Evolutionary conservation across 92 coral and sea anemone genomes (phyloP), one percentile per base, ranked within the genome.

Genomic region (Blastomussa wellsi): DNA sequence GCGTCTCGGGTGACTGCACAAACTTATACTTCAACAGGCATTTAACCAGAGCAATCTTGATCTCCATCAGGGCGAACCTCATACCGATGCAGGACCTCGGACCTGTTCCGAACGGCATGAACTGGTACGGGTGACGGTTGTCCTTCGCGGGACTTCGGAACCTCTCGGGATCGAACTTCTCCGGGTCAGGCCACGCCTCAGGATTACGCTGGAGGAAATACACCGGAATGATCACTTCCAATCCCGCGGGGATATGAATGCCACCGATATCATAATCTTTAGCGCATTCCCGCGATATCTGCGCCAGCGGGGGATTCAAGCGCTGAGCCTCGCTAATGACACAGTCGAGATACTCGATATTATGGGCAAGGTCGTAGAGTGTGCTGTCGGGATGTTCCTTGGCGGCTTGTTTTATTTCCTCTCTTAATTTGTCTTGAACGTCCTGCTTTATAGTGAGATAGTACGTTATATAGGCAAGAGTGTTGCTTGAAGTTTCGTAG

Each of bases 61-160:
- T 90, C 66, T 88, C 92, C 88, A 90, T 57, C 24, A 88, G 82
- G 19, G 96, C 93, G 51, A 90, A 86, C 66, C 89, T 85, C 86
- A 86, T 90, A 13, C 93, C 95, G 53, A 92, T 90, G 84, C 95
- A 92, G 79, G 72, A 68, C 48, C 93, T 82, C n/a, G 93, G 93
- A 0, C 93, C 90, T 5, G 65, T 41, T 26, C 93, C 93, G 37
- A 90, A 90, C 7, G 93, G 90, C 78, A 90, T 68, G 32, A 90
- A 86, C 62, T 86, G 93, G 66, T 81, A 90, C 38, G 77, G 89
- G 62, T 73, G 75, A 29, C 81, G 85, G 33, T 41, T 44, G 53
- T 78, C 88, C 39, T 89, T 84, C 24, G 75, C 85, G 37, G 85
- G 78, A 29, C 89, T 68, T 24, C 57, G 85, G 85, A 86, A 90